These are phyloP conservation scores for Synchiropus splendidus DNA, from an alignment of 2,113 vertebrate genomes.

Conservation along the genomic window DNA sequence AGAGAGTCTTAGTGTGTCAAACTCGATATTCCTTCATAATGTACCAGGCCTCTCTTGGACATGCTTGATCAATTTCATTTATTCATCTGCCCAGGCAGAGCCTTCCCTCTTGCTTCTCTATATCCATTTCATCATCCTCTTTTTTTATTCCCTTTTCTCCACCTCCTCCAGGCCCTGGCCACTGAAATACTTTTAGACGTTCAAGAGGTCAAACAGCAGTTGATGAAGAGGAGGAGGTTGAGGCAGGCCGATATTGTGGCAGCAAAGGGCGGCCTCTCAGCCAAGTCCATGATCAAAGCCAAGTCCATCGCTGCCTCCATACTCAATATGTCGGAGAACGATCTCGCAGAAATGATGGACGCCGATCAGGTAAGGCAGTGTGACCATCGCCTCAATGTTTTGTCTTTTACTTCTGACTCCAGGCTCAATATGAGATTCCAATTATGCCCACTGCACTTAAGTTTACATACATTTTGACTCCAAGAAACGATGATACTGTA, in stretches of 20 bases:
- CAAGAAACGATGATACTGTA: too few species aligned
- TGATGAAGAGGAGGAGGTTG: constrained; percentile 73
- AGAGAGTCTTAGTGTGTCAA: constrained; percentile 61
- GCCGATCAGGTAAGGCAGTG: constrained; percentile 72
- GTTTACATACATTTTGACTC: too few species aligned
- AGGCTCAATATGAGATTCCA: too few species aligned
- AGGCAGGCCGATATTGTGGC: constrained; percentile 48
- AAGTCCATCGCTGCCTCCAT: constrained; percentile 83
- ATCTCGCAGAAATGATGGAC: constrained; percentile 81
- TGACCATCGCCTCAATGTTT: constrained; percentile 7
- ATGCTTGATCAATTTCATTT: constrained; percentile 67
- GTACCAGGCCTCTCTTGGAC: constrained; percentile 56
- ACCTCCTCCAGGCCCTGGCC: constrained; percentile 66
- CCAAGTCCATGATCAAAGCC: constrained; percentile 75
- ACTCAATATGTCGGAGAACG: constrained; percentile 81
- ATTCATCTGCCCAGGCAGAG: constrained; percentile 55
- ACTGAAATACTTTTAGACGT: constrained; percentile 73
- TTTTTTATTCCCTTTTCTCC: constrained; percentile 31
- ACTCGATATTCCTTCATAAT: constrained; percentile 68
- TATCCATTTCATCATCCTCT: constrained; percentile 58
- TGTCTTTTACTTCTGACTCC: too few species aligned
- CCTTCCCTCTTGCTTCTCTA: constrained; percentile 56
- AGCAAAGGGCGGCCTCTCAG: constrained; percentile 55
- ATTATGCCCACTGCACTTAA: too few species aligned
- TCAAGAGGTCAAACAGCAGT: constrained; percentile 66